Percentiles rank a stretch among this genome's conserved stretches.
Evolutionary conservation across 2,113 vertebrate species (phyloP).

Genomic region (pig (Sus scrofa)): T2T-Sscrofa CM000826.6:112392501-112393000

Average conservation of each 20-base stretch:
- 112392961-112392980: constrained; percentile 52
- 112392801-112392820: not conserved
- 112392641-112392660: not conserved
- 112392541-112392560: not conserved
- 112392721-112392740: not conserved
- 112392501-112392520: not conserved
- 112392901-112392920: not conserved
- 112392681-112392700: not conserved
- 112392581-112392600: not conserved
- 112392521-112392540: not conserved
- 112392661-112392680: not conserved
- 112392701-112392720: not conserved
- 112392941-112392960: not conserved
- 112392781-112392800: not conserved
- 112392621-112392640: not conserved
- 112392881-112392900: not conserved
- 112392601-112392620: not conserved
- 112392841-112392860: not conserved
- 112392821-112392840: constrained; percentile 30
- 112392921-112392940: constrained; percentile 39
- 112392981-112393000: constrained; percentile 35
- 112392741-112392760: not conserved
- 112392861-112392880: constrained; percentile 54
- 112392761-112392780: not conserved
- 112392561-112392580: not conserved